These are phyloP conservation scores for Lepus timidus DNA, from an alignment of 2,113 vertebrate genomes.

Conservation along the genomic window DNA sequence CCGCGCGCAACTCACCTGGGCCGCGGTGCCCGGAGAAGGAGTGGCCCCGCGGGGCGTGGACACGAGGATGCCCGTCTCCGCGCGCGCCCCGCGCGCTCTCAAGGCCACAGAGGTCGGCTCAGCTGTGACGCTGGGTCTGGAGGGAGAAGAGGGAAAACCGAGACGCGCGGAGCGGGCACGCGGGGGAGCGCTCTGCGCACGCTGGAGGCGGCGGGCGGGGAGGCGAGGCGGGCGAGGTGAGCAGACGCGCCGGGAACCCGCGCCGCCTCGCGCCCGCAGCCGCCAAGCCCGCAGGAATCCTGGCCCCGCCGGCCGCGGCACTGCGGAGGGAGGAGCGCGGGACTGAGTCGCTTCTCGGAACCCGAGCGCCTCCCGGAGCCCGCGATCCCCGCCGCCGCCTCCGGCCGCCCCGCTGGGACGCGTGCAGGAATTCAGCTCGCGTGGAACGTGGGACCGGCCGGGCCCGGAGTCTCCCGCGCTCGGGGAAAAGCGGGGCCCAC, in stretches of 20 bases:
- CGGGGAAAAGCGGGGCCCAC: slow-evolving; percentile 72
- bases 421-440: slow-evolving; percentile 52
- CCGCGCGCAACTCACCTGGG: no score
- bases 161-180: not conserved
- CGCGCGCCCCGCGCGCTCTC: not conserved
- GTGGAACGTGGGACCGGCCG: slow-evolving; percentile 64
- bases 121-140: slow-evolving; percentile 24
- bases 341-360: slow-evolving; percentile 63
- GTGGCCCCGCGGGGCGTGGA: not conserved
- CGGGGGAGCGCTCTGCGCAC: not conserved
- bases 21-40: not conserved
- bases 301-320: slow-evolving; percentile 41
- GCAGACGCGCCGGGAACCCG: slow-evolving; percentile 16
- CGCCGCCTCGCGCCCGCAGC: slow-evolving; percentile 52
- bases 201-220: slow-evolving; percentile 43
- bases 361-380: slow-evolving; percentile 82
- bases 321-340: not conserved
- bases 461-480: slow-evolving; percentile 61
- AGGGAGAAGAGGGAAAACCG: slow-evolving; percentile 10
- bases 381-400: slow-evolving; percentile 49
- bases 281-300: slow-evolving; percentile 62
- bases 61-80: not conserved
- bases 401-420: slow-evolving; percentile 22
- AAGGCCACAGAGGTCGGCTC: not conserved
- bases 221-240: slow-evolving; percentile 37